Evolutionary conservation across 2,797 vertebrate species (phyloP).

Genomic region (Distichodus sexfasciatus): DNA sequence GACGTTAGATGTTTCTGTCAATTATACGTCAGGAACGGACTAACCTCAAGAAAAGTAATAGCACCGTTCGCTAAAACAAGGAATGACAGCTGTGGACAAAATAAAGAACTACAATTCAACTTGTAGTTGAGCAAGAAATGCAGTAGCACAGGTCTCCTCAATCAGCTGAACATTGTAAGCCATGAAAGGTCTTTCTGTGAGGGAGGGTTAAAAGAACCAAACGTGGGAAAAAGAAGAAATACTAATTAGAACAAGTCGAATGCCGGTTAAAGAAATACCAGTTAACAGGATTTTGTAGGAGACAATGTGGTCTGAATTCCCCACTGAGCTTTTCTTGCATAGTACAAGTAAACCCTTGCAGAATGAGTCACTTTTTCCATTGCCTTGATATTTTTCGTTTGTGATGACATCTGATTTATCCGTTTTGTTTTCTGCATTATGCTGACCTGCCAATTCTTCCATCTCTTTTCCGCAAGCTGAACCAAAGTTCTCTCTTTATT

Average conservation of each 20-base stretch:
- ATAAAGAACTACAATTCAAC: too few species aligned
- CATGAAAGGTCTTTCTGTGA: too few species aligned
- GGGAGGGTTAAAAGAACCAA: too few species aligned
- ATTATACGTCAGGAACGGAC: too few species aligned
- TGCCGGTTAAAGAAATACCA: neutral
- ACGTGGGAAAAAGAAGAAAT: neutral
- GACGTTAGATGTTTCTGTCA: too few species aligned
- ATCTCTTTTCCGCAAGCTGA: constrained; percentile 10
- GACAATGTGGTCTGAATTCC: neutral
- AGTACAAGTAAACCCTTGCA: neutral
- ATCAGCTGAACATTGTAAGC: too few species aligned
- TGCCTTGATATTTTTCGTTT: constrained; percentile 8
- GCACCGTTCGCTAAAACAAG: too few species aligned
- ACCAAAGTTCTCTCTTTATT: neutral
- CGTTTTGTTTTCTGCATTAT: neutral
- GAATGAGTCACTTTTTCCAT: neutral
- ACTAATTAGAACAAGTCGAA: neutral
- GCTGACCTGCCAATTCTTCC: neutral
- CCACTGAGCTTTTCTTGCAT: neutral
- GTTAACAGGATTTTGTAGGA: neutral
- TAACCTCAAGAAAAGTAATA: too few species aligned
- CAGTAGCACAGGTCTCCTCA: too few species aligned
- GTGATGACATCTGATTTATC: constrained; percentile 19
- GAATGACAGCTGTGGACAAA: too few species aligned
- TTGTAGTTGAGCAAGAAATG: too few species aligned